Evolutionary conservation across 2,797 vertebrate species (phyloP).

Genomic region (Vespertilio murinus): DNA sequence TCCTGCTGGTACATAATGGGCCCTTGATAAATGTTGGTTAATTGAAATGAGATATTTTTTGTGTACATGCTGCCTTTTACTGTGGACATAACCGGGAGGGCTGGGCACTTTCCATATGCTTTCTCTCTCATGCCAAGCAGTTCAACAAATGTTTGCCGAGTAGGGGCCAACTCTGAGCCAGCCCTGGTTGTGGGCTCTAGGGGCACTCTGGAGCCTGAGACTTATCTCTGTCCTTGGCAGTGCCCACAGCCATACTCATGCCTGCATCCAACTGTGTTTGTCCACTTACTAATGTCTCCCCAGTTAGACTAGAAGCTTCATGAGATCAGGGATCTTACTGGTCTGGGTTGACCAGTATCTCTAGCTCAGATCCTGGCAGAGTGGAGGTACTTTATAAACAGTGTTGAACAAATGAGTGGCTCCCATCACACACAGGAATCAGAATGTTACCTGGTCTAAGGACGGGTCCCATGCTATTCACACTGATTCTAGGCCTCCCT

Average conservation of each 20-base stretch:
- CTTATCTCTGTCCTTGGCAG: neutral
- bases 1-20: neutral
- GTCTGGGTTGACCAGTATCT: neutral
- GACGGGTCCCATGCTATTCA: neutral
- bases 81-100: neutral
- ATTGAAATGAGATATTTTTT: constrained; percentile 21
- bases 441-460: neutral
- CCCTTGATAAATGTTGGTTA: neutral
- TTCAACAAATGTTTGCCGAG: neutral
- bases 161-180: neutral
- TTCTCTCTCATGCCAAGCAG: neutral
- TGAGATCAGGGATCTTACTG: neutral
- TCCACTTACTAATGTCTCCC: neutral
- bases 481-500: neutral
- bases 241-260: neutral
- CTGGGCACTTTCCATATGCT: neutral
- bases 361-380: neutral
- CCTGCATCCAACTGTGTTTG: neutral
- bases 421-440: neutral
- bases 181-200: neutral
- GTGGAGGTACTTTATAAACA: neutral
- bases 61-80: neutral
- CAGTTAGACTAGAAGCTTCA: neutral
- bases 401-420: neutral
- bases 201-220: neutral